Evolutionary conservation across 92 coral and sea anemone species (phyloP), one percentile per base, ranked within the genome.

Genomic region (Meandrina meandrites): DNA sequence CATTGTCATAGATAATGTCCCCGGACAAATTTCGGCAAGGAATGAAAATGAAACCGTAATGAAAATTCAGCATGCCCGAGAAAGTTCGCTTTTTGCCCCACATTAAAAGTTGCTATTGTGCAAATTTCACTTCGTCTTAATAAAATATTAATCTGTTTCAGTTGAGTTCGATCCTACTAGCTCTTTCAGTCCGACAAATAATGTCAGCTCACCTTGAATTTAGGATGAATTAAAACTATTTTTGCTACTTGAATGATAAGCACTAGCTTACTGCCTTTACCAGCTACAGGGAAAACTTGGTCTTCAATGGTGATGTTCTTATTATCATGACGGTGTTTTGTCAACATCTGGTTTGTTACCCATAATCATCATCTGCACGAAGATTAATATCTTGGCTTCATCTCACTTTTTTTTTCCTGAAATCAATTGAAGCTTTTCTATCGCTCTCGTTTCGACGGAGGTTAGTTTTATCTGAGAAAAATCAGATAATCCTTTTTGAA

Each of bases 291-390:
- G 40, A 5, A 12, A 30, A 32, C 27, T 21, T 34, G 28, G 0
- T 37, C 42, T 35, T 16, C 24, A 35, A n/a, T 13, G 37, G 8
- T 42, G 24, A 47, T 45, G 6, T 68, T 64, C 32, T 34, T n/a
- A 17, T 81, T 34, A 42, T 7, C 22, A 69, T 47, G 68, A 18
- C 36, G 16, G 19, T 82, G 27, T 58, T 82, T 69, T 30, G 19
- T 19, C 50, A n/a, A 70, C 86, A 82, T 68, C 77, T 82, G 68
- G 78, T 34, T 11, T 71, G 45, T 10, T 60, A 69, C 70, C 78
- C 86, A 50, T 68, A 82, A 53, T 51, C n/a, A 47, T 24, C 24
- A 31, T 69, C 48, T 32, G 42, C 50, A 80, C 74, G 68, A 24
- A 35, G 24, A 37, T 80, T 24, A 51, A 35, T 50, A 17, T 28